Evolutionary conservation across 2,797 vertebrate species (phyloP).

Genomic region (Oreochromis grahami): DNA sequence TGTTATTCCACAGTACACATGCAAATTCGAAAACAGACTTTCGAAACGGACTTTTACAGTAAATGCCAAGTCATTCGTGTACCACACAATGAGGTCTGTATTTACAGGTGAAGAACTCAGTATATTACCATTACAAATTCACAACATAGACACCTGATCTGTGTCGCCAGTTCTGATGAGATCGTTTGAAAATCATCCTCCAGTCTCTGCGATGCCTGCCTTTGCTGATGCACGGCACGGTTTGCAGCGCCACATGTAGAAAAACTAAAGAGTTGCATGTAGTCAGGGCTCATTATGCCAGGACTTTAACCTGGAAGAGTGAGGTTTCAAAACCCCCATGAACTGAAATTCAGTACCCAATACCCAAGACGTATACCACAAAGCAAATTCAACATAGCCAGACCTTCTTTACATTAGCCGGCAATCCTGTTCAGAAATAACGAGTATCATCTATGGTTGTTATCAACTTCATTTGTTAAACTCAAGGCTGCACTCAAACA

Average conservation of each 20-base stretch:
- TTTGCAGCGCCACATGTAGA: neutral
- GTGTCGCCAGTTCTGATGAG: neutral
- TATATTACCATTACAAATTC: neutral
- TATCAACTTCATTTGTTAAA: neutral
- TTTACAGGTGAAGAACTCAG: neutral
- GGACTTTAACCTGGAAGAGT: no score
- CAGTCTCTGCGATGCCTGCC: neutral
- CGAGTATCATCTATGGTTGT: neutral
- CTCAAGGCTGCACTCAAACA: neutral
- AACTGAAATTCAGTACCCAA: neutral
- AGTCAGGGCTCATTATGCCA: no score
- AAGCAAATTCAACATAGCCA: no score
- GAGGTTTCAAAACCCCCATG: no score
- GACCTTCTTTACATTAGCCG: no score
- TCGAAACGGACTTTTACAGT: neutral
- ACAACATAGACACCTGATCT: neutral
- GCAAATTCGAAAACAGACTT: neutral
- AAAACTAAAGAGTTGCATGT: no score
- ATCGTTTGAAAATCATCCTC: neutral
- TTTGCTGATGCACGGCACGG: no score
- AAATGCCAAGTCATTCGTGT: fast-evolving
- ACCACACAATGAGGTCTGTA: neutral
- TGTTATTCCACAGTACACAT: neutral
- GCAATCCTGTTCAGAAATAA: neutral
- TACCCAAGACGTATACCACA: no score